Evolutionary conservation across 2,113 vertebrate species (phyloP), one percentile per base, ranked within the genome.

Genomic region (Notechis scutatus): DNA sequence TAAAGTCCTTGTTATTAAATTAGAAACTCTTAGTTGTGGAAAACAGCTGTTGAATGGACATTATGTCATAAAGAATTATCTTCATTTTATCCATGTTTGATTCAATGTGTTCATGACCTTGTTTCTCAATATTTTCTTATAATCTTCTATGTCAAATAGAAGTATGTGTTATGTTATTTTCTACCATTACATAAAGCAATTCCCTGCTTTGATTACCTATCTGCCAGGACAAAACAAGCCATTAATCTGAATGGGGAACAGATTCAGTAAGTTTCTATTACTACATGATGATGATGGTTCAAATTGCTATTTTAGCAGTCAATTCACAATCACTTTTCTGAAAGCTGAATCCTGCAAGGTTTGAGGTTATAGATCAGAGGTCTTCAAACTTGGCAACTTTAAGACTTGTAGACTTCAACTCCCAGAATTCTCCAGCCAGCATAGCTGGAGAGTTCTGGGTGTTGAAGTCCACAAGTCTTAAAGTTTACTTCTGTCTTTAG

Each of bases 1-100:
- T 55, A 57, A 74, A 86, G 54, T 52, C 86, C 50, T 42, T 85
- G 42, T 91, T 90, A 95, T 45, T 94, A 90, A 57, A 55, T 55
- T 0, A 0, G 92, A 74, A 50, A 52, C 7, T 8, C 26, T 59
- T 81, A 94, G 85, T 85, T 88, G 88, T 5, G 29, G 47, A 26
- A 39, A 94, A 54, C 14, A 92, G 87, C 45, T 81, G 11, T 5
- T 86, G 88, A 45, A 54, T 0, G 0, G 87, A 47, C 0, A 88
- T 59, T 90, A 52, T 3, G 0, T 21, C 54, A 88, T 87, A 93
- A 89, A 85, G 34, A 50, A 64, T 29, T 87, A 64, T 88, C 89
- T 92, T 45, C 39, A 23, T 10, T n/a, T 85, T 56, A 54, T 9
- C 47, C 50, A 0, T 87, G 42, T 55, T 57, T 47, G 2, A 0